These are phyloP conservation scores for Autographa gamma DNA, from an alignment of 2,888 invertebrate species.

Conservation along the genomic window DNA sequence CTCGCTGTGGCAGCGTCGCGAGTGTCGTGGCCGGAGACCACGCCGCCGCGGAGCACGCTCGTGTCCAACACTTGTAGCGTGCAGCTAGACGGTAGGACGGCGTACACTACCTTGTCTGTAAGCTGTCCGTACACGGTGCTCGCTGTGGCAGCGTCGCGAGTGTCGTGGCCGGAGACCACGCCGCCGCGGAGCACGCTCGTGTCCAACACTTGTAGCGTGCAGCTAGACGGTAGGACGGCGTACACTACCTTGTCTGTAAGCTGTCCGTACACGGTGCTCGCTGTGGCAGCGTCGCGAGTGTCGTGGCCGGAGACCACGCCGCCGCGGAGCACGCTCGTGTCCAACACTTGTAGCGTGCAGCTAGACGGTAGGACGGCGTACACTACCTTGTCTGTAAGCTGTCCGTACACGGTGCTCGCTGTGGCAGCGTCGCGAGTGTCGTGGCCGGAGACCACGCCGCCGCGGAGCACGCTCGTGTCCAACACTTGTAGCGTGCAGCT, in stretches of 20 bases:
- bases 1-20: too few species aligned
- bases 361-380: too few species aligned
- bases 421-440: slow-evolving; percentile 15
- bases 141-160: too few species aligned
- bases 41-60: too few species aligned
- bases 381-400: slow-evolving; percentile 63
- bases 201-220: too few species aligned
- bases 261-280: slow-evolving; percentile 29
- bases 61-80: too few species aligned
- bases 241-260: slow-evolving; percentile 65
- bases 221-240: too few species aligned
- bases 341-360: slow-evolving; percentile 64
- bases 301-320: slow-evolving; percentile 64
- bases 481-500: slow-evolving; percentile 64
- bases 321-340: slow-evolving; percentile 50
- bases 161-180: too few species aligned
- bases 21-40: too few species aligned
- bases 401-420: slow-evolving; percentile 29
- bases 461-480: slow-evolving; percentile 57
- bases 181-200: too few species aligned
- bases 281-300: slow-evolving; percentile 14
- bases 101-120: slow-evolving; percentile 62
- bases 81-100: slow-evolving; percentile 63
- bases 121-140: slow-evolving; percentile 44
- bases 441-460: slow-evolving; percentile 63